Conservation (phyloP, 2,888 invertebrate genomes). For the Coelopa pilipes region DNA sequence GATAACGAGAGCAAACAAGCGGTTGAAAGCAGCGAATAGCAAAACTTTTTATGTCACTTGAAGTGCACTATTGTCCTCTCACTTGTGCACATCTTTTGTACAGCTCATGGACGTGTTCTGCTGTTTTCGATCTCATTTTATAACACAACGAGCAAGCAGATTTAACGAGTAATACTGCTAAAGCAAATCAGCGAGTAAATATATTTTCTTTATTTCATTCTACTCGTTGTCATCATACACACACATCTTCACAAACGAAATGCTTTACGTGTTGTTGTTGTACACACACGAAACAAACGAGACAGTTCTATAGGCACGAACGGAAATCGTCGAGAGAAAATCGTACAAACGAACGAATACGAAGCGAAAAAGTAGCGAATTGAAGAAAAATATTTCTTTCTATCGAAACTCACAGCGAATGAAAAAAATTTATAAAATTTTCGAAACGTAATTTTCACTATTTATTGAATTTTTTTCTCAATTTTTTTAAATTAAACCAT, state of each 20-base stretch:
- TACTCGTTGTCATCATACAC: slow-evolving; percentile 40
- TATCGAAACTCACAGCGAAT: slow-evolving; percentile 42
- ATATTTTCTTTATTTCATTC: slow-evolving; percentile 29
- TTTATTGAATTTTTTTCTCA: slow-evolving; percentile 23
- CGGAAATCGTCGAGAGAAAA: slow-evolving; percentile 41
- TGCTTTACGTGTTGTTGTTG: slow-evolving; percentile 25
- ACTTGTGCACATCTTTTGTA: neutral
- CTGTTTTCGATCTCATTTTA: neutral
- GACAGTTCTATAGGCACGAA: slow-evolving; percentile 36
- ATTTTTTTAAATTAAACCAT: slow-evolving; percentile 32
- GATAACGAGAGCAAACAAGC: slow-evolving; percentile 24
- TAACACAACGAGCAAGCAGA: slow-evolving; percentile 6
- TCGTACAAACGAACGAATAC: slow-evolving; percentile 41
- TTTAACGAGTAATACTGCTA: slow-evolving; percentile 19
- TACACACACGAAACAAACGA: slow-evolving; percentile 33
- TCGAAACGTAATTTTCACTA: slow-evolving; percentile 33
- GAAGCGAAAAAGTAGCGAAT: slow-evolving; percentile 37
- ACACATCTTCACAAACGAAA: slow-evolving; percentile 9
- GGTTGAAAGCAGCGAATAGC: neutral
- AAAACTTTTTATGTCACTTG: slow-evolving; percentile 15
- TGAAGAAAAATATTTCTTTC: slow-evolving; percentile 39
- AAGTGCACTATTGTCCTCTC: neutral
- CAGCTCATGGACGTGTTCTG: neutral
- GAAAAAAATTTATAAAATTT: slow-evolving; percentile 27
- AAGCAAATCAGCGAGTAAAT: slow-evolving; percentile 23